Percentiles rank a stretch among this genome's conserved stretches.
phyloP scores from a whole-genome alignment of 2,113 vertebrate genomes.

The Climacteris rufus region DNA sequence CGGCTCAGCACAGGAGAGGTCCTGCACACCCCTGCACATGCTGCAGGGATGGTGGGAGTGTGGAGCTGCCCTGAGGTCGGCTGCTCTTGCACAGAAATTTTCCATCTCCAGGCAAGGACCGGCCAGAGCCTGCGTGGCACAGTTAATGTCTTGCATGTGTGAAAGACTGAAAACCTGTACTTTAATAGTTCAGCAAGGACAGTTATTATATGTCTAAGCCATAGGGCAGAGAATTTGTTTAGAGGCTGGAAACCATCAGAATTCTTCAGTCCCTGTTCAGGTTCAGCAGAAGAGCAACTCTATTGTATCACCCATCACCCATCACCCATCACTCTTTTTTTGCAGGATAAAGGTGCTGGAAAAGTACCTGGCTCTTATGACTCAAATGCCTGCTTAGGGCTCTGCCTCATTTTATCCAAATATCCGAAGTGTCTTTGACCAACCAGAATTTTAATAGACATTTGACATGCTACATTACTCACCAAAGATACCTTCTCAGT shows the following conservation, averaged over 20 bases:
- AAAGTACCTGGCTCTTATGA: background rate
- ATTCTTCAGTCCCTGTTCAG: background rate
- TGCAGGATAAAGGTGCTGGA: background rate
- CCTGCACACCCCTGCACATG: background rate
- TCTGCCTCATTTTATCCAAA: background rate
- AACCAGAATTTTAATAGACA: background rate
- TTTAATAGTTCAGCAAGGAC: background rate
- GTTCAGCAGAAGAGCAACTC: background rate
- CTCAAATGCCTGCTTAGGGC: background rate
- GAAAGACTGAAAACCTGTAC: background rate
- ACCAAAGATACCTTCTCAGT: background rate
- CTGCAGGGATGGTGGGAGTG: rapidly evolving
- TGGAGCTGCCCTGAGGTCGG: background rate
- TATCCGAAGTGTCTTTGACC: background rate
- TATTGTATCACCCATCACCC: too few relatives aligned
- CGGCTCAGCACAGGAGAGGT: background rate
- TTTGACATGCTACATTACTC: background rate
- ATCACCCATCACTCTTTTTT: background rate
- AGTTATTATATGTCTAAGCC: background rate
- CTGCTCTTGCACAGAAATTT: background rate
- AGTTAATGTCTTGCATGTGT: background rate
- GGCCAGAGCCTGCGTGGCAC: background rate
- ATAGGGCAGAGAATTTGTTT: background rate
- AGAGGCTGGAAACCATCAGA: background rate
- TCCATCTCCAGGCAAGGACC: background rate